A percentile compares a stretch with the other conserved stretches of the same genome.
These are phyloP conservation scores for Phylloscopus trochilus DNA, from an alignment of 2,113 vertebrate species.

Conservation along the genomic window DNA sequence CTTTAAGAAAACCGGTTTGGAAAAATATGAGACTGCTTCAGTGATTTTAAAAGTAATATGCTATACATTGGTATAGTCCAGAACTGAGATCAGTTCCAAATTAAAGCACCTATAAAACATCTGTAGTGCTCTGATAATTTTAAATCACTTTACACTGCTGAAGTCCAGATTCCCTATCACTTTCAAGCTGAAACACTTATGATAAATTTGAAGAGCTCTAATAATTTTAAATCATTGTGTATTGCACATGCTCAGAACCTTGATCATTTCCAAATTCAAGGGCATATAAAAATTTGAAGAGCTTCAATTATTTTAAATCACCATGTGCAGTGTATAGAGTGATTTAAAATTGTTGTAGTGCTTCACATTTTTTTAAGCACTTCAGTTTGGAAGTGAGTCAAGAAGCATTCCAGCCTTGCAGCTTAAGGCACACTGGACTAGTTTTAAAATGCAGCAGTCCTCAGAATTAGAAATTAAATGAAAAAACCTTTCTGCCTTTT, in stretches of 20 bases:
- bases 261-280: constrained; percentile 77
- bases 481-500: background rate
- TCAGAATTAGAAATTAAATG: background rate
- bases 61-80: constrained; percentile 30
- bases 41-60: constrained; percentile 34
- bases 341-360: constrained; percentile 80
- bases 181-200: constrained; percentile 66
- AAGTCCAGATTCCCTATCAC: constrained; percentile 66
- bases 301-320: constrained; percentile 84
- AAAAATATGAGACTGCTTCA: constrained; percentile 29
- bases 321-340: constrained; percentile 69
- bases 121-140: constrained; percentile 66
- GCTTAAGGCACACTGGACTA: constrained; percentile 43
- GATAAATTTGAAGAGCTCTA: constrained; percentile 73
- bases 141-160: constrained; percentile 61
- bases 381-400: constrained; percentile 75
- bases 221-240: constrained; percentile 74
- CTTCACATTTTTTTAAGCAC: constrained; percentile 77
- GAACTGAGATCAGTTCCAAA: constrained; percentile 60
- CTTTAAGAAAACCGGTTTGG: constrained; percentile 1
- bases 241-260: constrained; percentile 71
- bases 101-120: constrained; percentile 71
- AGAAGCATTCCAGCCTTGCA: constrained; percentile 58
- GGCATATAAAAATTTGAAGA: constrained; percentile 81
- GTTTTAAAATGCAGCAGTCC: constrained; percentile 27